Evolutionary conservation across 2,888 invertebrate genomes (phyloP), one percentile per base, ranked within the genome.

Genomic region (Cheilosia scutellata): DNA sequence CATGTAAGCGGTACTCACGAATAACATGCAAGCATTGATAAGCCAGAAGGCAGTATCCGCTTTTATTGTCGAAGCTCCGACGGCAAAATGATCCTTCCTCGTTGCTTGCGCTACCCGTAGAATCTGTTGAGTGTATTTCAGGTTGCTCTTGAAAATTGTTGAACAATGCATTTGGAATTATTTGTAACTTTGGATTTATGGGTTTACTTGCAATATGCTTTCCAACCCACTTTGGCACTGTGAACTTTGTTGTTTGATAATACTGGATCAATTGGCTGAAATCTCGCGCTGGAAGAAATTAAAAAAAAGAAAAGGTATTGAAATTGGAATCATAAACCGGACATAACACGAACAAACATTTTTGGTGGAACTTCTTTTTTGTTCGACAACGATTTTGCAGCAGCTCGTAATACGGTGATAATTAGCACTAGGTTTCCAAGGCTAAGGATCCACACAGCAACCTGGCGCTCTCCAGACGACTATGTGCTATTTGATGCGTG

Each of bases 31-130:
- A 82, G 65, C 92, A 92, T 66, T 91, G 90, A 80, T 90, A 89
- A 5, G 92, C 90, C 60, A 90, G 68, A 3, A 92, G 88, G 71
- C 92, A 92, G 74, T 92, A 91, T n/a, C 92, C 92, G 78, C 89
- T 90, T 49, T 89, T 90, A 29, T 91, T 91, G 82, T 92, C 92
- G 62, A 91, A 91, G 62, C 90, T 90, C 33, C 92, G 90, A 0
- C 90, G 89, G 68, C 92, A 92, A 47, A 91, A 91, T n/a, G 90
- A 82, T 2, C 92, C 92, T 71, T 92, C 91, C 6, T 88, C 76
- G 6, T 70, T 63, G 1, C 11, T 27, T 27, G 51, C 37, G n/a
- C 11, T 40, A 25, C 33, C 6, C 13, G 33, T 11, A 20, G 47
- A 1, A 20, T 1, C 20, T 9, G 9, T 13, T 7, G 27, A 13